A percentile compares a stretch with the other conserved stretches of the same genome.
phyloP scores from a whole-genome alignment of 2,113 vertebrate genomes.

The Thryonomys swinderianus region DNA sequence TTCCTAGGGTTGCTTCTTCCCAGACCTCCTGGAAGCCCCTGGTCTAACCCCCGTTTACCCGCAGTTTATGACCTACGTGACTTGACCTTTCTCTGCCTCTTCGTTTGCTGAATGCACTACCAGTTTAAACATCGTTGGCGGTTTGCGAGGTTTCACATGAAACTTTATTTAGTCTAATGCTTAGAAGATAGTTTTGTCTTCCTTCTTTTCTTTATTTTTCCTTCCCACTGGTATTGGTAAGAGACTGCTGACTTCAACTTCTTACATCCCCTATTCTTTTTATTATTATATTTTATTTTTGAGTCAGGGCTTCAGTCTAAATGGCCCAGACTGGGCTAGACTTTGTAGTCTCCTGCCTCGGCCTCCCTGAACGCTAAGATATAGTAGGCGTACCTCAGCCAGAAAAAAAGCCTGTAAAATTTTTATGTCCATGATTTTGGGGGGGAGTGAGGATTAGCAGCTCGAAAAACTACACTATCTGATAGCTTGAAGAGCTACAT shows the following conservation, averaged over 20 bases:
- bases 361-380: background rate
- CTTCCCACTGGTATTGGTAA: background rate
- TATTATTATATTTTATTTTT: background rate
- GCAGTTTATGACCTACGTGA: accelerated
- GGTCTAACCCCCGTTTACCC: background rate
- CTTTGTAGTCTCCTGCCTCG: background rate
- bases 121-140: background rate
- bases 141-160: background rate
- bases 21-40: background rate
- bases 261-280: background rate
- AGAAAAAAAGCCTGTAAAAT: background rate
- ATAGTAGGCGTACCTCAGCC: background rate
- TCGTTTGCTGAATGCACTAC: background rate
- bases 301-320: background rate
- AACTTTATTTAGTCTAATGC: background rate
- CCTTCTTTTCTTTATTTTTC: background rate
- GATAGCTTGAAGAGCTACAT: background rate
- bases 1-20: background rate
- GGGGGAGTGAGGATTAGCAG: background rate
- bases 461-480: background rate
- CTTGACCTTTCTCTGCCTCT: background rate
- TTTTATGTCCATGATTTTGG: background rate
- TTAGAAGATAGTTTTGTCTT: background rate
- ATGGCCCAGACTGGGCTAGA: background rate
- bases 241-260: background rate